Conservation (phyloP, 1,140 invertebrate species). For the Drosophila mauritiana region DNA sequence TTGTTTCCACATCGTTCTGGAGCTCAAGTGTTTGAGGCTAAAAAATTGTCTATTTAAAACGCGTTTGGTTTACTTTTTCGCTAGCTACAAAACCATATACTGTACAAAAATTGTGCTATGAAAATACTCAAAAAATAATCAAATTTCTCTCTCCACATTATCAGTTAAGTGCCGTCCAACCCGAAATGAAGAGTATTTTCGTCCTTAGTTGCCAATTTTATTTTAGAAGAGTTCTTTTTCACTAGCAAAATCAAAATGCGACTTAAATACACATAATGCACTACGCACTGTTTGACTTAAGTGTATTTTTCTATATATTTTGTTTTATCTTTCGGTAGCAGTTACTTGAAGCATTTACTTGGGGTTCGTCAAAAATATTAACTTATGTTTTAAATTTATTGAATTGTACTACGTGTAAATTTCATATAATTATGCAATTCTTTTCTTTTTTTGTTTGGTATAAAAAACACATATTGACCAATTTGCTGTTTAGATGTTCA, state of each 20-base stretch:
- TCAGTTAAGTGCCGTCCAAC: slow-evolving; percentile 9
- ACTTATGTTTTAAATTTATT: slow-evolving; percentile 62
- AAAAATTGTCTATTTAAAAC: slow-evolving; percentile 50
- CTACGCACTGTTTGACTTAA: slow-evolving; percentile 50
- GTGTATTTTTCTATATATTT: slow-evolving; percentile 33
- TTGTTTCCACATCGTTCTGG: slow-evolving; percentile 41
- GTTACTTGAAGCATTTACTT: slow-evolving; percentile 58
- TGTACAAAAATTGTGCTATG: slow-evolving; percentile 84
- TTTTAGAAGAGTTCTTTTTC: slow-evolving; percentile 19
- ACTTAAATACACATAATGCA: slow-evolving; percentile 57
- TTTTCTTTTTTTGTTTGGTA: slow-evolving; percentile 42
- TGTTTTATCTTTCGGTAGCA: slow-evolving; percentile 40
- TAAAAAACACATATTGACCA: slow-evolving; percentile 80
- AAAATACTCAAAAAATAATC: slow-evolving; percentile 83
- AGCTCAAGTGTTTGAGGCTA: slow-evolving; percentile 25
- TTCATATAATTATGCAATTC: slow-evolving; percentile 66
- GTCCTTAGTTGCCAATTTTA: slow-evolving; percentile 10
- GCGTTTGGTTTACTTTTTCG: slow-evolving; percentile 45
- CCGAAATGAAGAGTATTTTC: slow-evolving; percentile 43
- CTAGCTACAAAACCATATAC: slow-evolving; percentile 75
- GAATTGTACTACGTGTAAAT: slow-evolving; percentile 81
- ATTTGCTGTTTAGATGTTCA: slow-evolving; percentile 59
- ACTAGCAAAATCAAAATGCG: slow-evolving; percentile 53
- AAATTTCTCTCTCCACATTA: slow-evolving; percentile 23
- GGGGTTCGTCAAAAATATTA: slow-evolving; percentile 34